Conservation (phyloP, 2,113 vertebrate genomes). For the Malurus melanocephalus region DNA sequence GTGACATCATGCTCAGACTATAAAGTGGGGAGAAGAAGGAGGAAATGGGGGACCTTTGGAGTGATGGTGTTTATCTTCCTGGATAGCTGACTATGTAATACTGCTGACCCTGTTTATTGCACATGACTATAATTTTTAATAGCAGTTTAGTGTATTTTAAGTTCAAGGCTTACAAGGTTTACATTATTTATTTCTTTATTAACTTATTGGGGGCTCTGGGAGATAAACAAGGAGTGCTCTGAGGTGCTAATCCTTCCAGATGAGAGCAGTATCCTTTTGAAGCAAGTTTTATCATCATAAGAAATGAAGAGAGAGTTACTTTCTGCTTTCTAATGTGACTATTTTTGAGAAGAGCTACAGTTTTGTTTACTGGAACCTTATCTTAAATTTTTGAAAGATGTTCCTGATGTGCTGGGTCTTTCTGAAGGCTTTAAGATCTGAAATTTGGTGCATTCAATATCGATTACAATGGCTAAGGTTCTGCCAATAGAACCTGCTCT, state of each 20-base stretch:
- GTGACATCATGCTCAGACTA: not conserved
- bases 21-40: not conserved
- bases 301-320: not conserved
- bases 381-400: not conserved
- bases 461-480: not conserved
- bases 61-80: not conserved
- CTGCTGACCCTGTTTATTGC: conserved; percentile 3
- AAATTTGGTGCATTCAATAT: not conserved
- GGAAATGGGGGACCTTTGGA: no score
- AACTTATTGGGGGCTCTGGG: not conserved
- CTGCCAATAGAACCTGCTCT: not conserved
- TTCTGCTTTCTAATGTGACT: not conserved
- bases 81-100: not conserved
- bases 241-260: conserved; percentile 16
- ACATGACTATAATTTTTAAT: conserved; percentile 24
- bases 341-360: not conserved
- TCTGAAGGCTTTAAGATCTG: not conserved
- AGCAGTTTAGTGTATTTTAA: not conserved
- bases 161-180: conserved; percentile 36
- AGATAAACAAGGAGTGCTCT: conserved; percentile 35
- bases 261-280: not conserved
- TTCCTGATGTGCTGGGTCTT: not conserved
- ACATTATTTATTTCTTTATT: conserved; percentile 54
- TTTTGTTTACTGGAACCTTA: not conserved
- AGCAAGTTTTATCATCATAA: not conserved